Evolutionary conservation across 2,888 invertebrate species (phyloP).

Genomic region (Leucophenga montana): DNA sequence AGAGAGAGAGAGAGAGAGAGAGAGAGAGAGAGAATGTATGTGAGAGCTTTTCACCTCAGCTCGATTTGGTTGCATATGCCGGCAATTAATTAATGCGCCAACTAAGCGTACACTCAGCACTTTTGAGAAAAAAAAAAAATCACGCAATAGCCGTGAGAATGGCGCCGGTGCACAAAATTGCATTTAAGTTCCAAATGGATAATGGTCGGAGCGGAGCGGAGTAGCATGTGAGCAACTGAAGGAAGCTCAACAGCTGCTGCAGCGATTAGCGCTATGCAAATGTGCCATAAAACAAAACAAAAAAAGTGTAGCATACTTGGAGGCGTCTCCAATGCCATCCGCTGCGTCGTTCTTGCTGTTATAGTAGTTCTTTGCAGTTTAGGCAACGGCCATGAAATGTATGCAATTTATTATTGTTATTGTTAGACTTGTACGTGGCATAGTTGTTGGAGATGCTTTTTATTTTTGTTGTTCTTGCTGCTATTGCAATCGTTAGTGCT

Average conservation of each 20-base stretch:
- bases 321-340: too few relatives aligned
- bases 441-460: too few relatives aligned
- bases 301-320: too few relatives aligned
- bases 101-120: slow-evolving; percentile 8
- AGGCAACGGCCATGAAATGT: slow-evolving; percentile 25
- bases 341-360: too few relatives aligned
- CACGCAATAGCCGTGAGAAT: not conserved
- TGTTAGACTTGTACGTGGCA: not conserved
- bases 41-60: not conserved
- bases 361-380: slow-evolving; percentile 8
- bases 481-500: not conserved
- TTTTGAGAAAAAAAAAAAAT: not conserved
- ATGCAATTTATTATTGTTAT: not conserved
- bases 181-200: not conserved
- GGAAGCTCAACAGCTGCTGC: not conserved
- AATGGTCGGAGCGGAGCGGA: too few relatives aligned
- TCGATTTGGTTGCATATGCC: not conserved
- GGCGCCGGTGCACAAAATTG: not conserved
- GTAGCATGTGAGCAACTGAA: not conserved
- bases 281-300: too few relatives aligned
- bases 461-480: not conserved
- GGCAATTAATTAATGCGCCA: slow-evolving; percentile 4
- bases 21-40: not conserved
- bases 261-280: not conserved
- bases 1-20: not conserved